Evolutionary conservation across 2,797 vertebrate genomes (phyloP).

Genomic region (Aselliscus stoliczkanus): DNA sequence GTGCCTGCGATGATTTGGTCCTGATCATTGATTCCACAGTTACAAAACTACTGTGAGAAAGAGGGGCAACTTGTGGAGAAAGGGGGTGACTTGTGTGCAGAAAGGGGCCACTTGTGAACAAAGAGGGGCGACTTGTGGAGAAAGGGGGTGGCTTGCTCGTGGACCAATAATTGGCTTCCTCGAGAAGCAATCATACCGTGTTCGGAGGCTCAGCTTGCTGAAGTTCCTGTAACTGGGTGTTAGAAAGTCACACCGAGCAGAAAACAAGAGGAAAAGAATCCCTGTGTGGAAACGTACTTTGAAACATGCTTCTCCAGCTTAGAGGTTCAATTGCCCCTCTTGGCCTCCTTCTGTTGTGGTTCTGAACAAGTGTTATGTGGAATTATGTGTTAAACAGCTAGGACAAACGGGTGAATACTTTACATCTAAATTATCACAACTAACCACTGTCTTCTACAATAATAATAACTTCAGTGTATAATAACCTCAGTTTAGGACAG

Average conservation of each 20-base stretch:
- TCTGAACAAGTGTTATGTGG: background rate
- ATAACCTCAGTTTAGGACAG: background rate
- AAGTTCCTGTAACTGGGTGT: background rate
- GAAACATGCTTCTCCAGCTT: too few species aligned
- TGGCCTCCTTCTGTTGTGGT: background rate
- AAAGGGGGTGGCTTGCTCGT: background rate
- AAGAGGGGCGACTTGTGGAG: too few species aligned
- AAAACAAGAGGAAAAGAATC: background rate
- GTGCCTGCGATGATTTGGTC: rapidly evolving
- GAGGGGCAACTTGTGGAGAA: too few species aligned
- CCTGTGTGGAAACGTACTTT: background rate
- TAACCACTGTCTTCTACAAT: background rate
- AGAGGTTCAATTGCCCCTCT: too few species aligned
- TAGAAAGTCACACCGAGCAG: background rate
- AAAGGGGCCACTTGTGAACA: too few species aligned
- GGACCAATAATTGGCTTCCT: background rate
- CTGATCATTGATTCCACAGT: rapidly evolving
- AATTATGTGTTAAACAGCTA: background rate
- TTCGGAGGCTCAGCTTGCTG: background rate
- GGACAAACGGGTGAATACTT: background rate
- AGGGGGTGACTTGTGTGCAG: too few species aligned
- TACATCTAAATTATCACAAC: background rate
- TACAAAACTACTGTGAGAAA: too few species aligned
- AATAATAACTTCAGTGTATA: background rate
- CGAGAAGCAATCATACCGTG: background rate